Conservation (phyloP, 2,888 invertebrate species). For the Junonia oenone region DNA sequence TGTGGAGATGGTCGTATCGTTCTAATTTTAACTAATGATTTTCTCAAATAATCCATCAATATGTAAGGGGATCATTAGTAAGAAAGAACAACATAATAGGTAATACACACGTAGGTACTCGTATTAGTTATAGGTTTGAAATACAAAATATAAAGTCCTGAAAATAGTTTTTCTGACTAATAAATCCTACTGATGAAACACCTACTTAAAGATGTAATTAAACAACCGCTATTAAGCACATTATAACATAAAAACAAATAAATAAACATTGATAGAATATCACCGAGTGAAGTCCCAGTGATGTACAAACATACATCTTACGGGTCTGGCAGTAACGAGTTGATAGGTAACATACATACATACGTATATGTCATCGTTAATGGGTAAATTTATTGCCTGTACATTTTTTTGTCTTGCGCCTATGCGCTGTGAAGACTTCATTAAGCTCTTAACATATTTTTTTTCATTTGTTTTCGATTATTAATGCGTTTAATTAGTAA, state of each 20-base stretch:
- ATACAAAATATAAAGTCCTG: too few species aligned
- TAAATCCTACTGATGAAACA: too few species aligned
- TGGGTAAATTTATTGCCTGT: conserved; percentile 52
- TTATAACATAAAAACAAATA: background rate
- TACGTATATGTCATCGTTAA: conserved; percentile 51
- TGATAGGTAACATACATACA: conserved; percentile 36
- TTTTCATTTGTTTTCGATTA: conserved; percentile 10
- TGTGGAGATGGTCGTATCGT: too few species aligned
- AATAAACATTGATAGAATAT: conserved; percentile 4
- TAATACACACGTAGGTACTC: too few species aligned
- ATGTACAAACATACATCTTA: conserved; percentile 40
- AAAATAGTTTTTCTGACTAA: too few species aligned
- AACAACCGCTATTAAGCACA: background rate
- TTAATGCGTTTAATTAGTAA: conserved; percentile 6
- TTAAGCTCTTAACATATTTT: conserved; percentile 31
- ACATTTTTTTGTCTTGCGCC: conserved; percentile 38
- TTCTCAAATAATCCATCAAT: too few species aligned
- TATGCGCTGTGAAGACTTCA: conserved; percentile 40
- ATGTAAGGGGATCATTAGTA: too few species aligned
- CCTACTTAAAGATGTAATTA: too few species aligned
- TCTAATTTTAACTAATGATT: too few species aligned
- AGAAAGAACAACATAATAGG: too few species aligned
- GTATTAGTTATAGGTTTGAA: too few species aligned
- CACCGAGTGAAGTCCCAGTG: conserved; percentile 14
- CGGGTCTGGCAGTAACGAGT: conserved; percentile 42